Evolutionary conservation across 2,888 invertebrate species (phyloP).

Genomic region (Brachypterus glaber): DNA sequence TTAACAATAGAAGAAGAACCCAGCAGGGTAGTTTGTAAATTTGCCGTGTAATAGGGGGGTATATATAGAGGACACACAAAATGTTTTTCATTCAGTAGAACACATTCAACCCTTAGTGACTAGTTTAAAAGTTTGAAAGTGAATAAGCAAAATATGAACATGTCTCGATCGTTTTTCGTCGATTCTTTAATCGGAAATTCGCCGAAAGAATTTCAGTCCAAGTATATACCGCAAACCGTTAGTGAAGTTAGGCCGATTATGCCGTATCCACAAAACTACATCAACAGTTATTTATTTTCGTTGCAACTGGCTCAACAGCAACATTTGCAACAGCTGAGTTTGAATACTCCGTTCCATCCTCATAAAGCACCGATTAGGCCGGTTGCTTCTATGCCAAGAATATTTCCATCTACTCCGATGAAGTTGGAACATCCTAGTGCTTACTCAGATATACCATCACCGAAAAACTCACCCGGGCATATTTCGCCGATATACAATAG

Average conservation of each 20-base stretch:
- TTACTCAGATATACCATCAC: background rate
- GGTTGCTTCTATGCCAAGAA: conserved; percentile 29
- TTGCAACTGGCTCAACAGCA: conserved; percentile 55
- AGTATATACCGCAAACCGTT: conserved; percentile 40
- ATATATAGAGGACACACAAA: conserved; percentile 27
- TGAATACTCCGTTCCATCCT: conserved; percentile 33
- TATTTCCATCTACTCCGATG: conserved; percentile 29
- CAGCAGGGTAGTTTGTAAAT: conserved; percentile 27
- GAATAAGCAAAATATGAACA: conserved; percentile 36
- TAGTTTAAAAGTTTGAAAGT: conserved; percentile 6
- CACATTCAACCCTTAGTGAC: conserved; percentile 12
- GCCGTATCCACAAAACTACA: conserved; percentile 55
- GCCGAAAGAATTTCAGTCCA: conserved; percentile 42
- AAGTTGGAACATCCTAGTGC: conserved; percentile 1
- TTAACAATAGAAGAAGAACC: conserved; percentile 30
- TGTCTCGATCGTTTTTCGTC: conserved; percentile 76
- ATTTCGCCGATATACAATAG: conserved; percentile 20
- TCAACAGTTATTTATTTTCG: conserved; percentile 54
- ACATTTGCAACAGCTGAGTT: conserved; percentile 34
- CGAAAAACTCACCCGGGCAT: conserved; percentile 21
- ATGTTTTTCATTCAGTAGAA: conserved; percentile 19
- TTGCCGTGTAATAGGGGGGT: conserved; percentile 29
- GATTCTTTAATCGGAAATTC: conserved; percentile 67
- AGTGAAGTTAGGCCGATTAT: conserved; percentile 45
- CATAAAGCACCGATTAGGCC: conserved; percentile 33